Percentiles rank a stretch among this genome's conserved stretches.
phyloP scores from a whole-genome alignment of 1,140 invertebrate genomes.

The Scaptomyza hsui region DNA sequence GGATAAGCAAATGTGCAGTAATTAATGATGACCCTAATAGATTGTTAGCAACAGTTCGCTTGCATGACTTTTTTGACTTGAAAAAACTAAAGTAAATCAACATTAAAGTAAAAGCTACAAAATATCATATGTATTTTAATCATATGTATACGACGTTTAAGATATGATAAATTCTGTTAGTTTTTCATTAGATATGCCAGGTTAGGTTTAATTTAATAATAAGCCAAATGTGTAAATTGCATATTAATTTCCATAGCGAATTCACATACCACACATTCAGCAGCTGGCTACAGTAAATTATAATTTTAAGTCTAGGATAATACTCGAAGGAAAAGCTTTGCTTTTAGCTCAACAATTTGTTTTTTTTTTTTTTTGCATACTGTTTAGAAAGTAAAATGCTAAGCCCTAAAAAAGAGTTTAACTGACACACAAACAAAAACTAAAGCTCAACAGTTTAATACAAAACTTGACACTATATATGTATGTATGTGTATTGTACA shows the following conservation, averaged over 20 bases:
- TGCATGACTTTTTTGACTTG: slow-evolving; percentile 6
- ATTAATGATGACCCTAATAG: slow-evolving; percentile 9
- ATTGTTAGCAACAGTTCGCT: not conserved
- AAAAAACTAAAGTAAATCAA: not conserved
- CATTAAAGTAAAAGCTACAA: not conserved
- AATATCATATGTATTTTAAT: slow-evolving; percentile 21
- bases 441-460: slow-evolving; percentile 44
- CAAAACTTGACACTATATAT: slow-evolving; percentile 17
- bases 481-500: slow-evolving; percentile 23
- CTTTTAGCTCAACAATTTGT: slow-evolving; percentile 22
- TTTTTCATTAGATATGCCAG: slow-evolving; percentile 22
- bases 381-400: slow-evolving; percentile 15
- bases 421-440: slow-evolving; percentile 15
- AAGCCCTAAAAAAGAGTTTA: slow-evolving; percentile 12
- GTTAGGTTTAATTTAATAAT: not conserved
- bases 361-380: too few species aligned
- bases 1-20: slow-evolving; percentile 6
- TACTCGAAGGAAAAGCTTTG: slow-evolving; percentile 26
- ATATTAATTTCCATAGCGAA: slow-evolving; percentile 3
- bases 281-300: slow-evolving; percentile 10
- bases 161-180: slow-evolving; percentile 40
- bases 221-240: slow-evolving; percentile 13
- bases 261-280: too few species aligned
- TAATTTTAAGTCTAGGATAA: slow-evolving; percentile 20
- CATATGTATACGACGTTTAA: slow-evolving; percentile 14